Evolutionary conservation across 2,888 invertebrate species (phyloP).

Genomic region (Leptinotarsa peninsularis): DNA sequence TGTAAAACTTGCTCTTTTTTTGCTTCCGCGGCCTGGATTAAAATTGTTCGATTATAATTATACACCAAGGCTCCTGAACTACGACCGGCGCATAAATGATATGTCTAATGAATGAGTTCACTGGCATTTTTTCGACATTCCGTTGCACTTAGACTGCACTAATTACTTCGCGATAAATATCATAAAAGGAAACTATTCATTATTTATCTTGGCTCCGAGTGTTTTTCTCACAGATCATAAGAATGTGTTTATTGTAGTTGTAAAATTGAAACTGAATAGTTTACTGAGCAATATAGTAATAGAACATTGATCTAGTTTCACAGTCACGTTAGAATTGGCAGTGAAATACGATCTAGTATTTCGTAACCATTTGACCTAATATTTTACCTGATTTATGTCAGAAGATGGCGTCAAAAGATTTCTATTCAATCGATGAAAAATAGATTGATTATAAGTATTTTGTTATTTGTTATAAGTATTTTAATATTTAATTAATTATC

Average conservation of each 20-base stretch:
- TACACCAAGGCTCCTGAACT: background rate
- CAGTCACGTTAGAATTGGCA: slow-evolving; percentile 5
- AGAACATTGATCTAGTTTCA: slow-evolving; percentile 7
- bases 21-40: too few species aligned
- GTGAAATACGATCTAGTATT: background rate
- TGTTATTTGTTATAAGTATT: too few species aligned
- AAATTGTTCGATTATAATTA: too few species aligned
- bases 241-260: slow-evolving; percentile 26
- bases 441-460: too few species aligned
- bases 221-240: slow-evolving; percentile 19
- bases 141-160: slow-evolving; percentile 29
- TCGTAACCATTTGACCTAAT: background rate
- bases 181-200: slow-evolving; percentile 35
- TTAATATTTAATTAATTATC: too few species aligned
- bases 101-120: slow-evolving; percentile 24
- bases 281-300: background rate
- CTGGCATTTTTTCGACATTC: slow-evolving; percentile 34
- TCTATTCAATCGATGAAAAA: too few species aligned
- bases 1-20: too few species aligned
- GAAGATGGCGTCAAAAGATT: too few species aligned
- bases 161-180: slow-evolving; percentile 29
- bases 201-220: slow-evolving; percentile 20
- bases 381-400: background rate
- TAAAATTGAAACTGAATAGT: slow-evolving; percentile 1
- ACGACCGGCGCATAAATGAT: slow-evolving; percentile 23